phyloP scores from a whole-genome alignment of 64 coral and sea anemone species.

The Dendronephthya gigantea region DNA sequence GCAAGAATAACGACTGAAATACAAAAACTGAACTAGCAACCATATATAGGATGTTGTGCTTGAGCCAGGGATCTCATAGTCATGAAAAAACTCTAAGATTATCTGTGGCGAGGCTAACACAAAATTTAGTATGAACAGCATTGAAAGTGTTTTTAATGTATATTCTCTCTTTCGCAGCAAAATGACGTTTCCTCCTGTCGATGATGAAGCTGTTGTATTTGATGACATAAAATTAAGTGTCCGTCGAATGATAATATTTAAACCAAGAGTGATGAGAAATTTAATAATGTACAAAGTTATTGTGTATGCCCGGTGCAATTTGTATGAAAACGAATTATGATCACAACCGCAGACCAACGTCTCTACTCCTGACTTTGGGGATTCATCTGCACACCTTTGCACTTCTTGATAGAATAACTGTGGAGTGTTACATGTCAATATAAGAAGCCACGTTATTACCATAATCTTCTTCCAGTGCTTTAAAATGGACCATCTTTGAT shows the following conservation, averaged over 20 bases:
- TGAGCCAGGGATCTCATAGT: not conserved
- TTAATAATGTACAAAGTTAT: not conserved
- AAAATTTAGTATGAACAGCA: not conserved
- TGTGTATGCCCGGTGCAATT: not conserved
- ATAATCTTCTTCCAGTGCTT: not conserved
- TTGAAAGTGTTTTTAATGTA: not conserved
- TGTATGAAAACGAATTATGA: not conserved
- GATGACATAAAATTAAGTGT: not conserved
- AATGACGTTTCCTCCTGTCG: slow-evolving; percentile 7
- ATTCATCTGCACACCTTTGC: not conserved
- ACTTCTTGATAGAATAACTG: not conserved
- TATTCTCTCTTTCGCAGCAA: not conserved
- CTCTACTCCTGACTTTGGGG: not conserved
- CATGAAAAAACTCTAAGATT: not conserved
- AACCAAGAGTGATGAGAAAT: not conserved
- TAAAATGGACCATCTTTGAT: not conserved
- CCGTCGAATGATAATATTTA: not conserved
- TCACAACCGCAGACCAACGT: not conserved
- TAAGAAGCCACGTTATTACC: not conserved
- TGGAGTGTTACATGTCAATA: not conserved
- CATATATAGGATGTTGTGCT: not conserved
- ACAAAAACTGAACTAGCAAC: not conserved
- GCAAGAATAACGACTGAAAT: not conserved
- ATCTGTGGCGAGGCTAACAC: not conserved
- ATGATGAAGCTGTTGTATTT: not conserved